Conservation (phyloP, 2,797 vertebrate genomes). For the Aplochiton taeniatus region DNA sequence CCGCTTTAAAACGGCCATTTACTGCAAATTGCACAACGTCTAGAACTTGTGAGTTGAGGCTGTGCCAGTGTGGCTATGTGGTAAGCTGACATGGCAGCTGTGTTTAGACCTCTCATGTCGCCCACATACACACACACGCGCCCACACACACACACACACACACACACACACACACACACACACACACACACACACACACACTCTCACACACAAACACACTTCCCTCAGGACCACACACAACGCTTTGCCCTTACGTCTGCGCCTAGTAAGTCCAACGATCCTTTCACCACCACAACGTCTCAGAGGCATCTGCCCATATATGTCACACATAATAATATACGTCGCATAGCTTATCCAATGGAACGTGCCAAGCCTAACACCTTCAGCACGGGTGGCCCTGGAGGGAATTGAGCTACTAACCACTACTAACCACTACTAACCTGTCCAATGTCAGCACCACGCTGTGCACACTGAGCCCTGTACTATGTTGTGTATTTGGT, state of each 20-base stretch:
- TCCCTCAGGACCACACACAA: neutral
- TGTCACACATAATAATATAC: too few species aligned
- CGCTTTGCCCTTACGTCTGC: neutral
- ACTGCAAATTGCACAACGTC: slow-evolving; percentile 37
- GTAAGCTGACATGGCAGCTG: slow-evolving; percentile 37
- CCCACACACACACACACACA: slow-evolving; percentile 62
- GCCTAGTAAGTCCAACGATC: too few species aligned
- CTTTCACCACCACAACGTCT: too few species aligned
- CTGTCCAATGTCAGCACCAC: too few species aligned
- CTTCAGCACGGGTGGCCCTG: too few species aligned
- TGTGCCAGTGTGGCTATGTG: slow-evolving; percentile 52
- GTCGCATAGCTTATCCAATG: too few species aligned
- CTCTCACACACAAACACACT: slow-evolving; percentile 5
- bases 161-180: slow-evolving; percentile 25
- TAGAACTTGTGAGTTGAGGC: slow-evolving; percentile 42
- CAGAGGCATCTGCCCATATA: too few species aligned
- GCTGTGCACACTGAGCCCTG: too few species aligned
- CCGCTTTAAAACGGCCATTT: slow-evolving; percentile 2
- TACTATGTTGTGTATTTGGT: too few species aligned
- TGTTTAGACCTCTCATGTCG: slow-evolving; percentile 64
- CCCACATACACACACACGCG: slow-evolving; percentile 53
- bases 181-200: slow-evolving; percentile 32
- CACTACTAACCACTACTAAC: too few species aligned
- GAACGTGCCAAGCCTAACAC: too few species aligned
- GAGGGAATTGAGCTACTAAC: too few species aligned